Percentiles rank a stretch among this genome's conserved stretches.
These are phyloP conservation scores for Hippocampus abdominalis DNA, from an alignment of 2,113 vertebrate species.

Conservation along the genomic window DNA sequence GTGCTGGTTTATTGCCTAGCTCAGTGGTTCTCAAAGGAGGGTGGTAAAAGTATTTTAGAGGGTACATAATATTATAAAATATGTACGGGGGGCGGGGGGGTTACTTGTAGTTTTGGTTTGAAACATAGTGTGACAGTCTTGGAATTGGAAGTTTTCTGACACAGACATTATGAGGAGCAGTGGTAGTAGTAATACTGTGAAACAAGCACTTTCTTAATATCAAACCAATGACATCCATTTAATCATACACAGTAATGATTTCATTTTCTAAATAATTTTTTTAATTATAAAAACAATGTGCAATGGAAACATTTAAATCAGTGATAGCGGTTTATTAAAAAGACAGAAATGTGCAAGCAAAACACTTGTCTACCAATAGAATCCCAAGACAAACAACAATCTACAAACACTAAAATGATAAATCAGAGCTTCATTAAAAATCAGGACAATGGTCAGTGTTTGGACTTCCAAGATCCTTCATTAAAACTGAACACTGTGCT, in stretches of 20 bases:
- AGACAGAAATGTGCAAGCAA: conserved; percentile 28
- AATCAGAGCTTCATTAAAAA: conserved; percentile 31
- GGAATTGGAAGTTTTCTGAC: too few species aligned
- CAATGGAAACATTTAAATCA: conserved; percentile 21
- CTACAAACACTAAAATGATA: conserved; percentile 30
- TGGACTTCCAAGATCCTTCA: conserved; percentile 32
- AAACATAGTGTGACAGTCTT: neutral
- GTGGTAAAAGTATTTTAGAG: too few species aligned
- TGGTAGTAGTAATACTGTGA: neutral
- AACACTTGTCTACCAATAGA: conserved; percentile 22
- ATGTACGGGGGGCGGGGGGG: too few species aligned
- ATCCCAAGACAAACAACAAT: conserved; percentile 32
- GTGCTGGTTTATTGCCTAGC: too few species aligned
- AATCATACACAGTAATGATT: conserved; percentile 20
- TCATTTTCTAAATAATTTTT: neutral
- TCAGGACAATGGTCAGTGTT: conserved; percentile 41
- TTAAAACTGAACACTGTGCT: conserved; percentile 4
- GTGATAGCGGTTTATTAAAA: conserved; percentile 40
- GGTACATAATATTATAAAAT: too few species aligned
- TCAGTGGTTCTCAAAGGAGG: too few species aligned
- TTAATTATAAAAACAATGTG: conserved; percentile 31
- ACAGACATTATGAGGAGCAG: neutral
- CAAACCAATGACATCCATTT: neutral
- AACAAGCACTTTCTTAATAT: neutral
- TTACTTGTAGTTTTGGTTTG: neutral